These are phyloP conservation scores for Ibidorhyncha struthersii DNA, from an alignment of 2,113 vertebrate species.

Conservation along the genomic window DNA sequence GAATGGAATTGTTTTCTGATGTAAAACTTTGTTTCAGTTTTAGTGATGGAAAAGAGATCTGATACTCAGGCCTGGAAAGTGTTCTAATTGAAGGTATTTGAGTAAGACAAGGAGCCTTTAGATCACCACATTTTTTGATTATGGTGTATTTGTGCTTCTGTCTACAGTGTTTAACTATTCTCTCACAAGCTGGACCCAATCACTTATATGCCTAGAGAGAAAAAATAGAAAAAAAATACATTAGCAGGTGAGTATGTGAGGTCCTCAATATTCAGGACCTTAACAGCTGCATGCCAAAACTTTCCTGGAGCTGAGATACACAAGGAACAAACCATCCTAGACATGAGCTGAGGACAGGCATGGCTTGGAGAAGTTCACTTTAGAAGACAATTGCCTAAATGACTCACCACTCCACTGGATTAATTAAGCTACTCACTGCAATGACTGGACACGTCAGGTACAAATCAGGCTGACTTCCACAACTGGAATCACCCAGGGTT, in stretches of 20 bases:
- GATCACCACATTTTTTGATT: background rate
- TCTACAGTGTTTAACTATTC: background rate
- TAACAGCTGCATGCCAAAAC: background rate
- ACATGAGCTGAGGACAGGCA: background rate
- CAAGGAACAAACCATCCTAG: background rate
- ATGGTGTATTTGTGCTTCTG: background rate
- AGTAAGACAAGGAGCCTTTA: background rate
- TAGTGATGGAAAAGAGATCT: background rate
- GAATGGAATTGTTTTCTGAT: background rate
- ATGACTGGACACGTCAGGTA: background rate
- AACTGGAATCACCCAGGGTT: background rate
- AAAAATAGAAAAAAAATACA: background rate
- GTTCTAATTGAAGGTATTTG: background rate
- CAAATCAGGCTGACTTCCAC: background rate
- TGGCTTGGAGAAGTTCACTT: background rate
- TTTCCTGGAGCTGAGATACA: background rate
- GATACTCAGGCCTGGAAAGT: background rate
- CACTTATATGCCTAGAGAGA: background rate
- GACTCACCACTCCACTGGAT: background rate
- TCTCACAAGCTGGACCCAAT: background rate
- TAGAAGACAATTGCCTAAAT: background rate
- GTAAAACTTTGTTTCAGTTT: background rate
- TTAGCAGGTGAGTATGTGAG: background rate
- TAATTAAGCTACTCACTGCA: background rate
- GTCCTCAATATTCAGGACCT: background rate